Base-by-base conservation (phyloP, 2,113 vertebrate genomes). In the Brachypodius melanocephalos region DNA sequence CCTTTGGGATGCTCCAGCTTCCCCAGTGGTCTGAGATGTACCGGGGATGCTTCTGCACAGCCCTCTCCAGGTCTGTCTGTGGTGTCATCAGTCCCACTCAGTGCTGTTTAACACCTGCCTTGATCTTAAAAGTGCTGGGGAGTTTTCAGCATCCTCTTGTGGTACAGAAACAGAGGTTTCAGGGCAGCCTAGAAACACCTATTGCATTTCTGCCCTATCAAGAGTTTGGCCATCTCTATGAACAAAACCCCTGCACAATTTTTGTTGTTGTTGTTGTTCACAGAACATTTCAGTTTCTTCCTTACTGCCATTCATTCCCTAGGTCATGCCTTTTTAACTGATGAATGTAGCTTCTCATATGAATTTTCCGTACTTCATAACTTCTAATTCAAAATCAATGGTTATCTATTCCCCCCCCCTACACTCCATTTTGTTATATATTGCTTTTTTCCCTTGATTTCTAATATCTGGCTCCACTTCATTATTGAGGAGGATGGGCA, bases 341-440 rank as follows among this genome's bases (percentile, higher is more conserved):
- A 42, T 57, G 31, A 85, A 57, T 46, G 62, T 34, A 49, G 31
- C 3, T 76, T 75, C 90, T 89, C 2, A 0, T 66, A 76, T 45
- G 25, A 76, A 75, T 91, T 91, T 93, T 95, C 74, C 61, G 36
- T 68, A 76, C 74, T 87, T 96, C 88, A 88, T 93, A 94, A 73
- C 52, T 88, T 82, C 54, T 95, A 91, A 93, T 90, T 89, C 54
- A 91, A 85, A 95, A 95, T 94, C 92, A 85, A 88, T 96, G 74
- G 57, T 72, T 75, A 93, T 79, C 32, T 88, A 49, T 88, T 89
- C 59, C 11, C 28, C 11, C 28, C 19, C 32, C 3, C 26, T 24
- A 42, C 17, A 65, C 28, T 89, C 61, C 36, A 57, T 81, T 86
- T 81, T 86, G 51, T 54, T 77, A 74, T 58, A 38, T 57, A 89